These are phyloP conservation scores for Thyatira batis DNA, from an alignment of 2,888 invertebrate genomes.

Conservation along the genomic window DNA sequence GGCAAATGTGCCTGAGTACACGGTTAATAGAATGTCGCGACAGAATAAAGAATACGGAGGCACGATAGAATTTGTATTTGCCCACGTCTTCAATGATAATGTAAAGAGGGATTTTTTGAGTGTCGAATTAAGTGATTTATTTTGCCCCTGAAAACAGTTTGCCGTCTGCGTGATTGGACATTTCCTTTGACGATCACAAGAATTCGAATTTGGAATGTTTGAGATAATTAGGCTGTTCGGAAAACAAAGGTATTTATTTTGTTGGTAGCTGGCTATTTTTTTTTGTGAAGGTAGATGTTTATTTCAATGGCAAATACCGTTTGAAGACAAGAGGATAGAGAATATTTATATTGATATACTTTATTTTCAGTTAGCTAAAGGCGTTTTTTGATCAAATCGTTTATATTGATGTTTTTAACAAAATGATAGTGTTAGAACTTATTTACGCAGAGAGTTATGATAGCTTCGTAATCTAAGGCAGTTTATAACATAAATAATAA, in stretches of 20 bases:
- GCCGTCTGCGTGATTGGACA: neutral
- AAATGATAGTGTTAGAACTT: too few relatives aligned
- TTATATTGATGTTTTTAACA: too few relatives aligned
- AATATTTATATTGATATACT: too few relatives aligned
- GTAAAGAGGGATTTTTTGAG: constrained; percentile 31
- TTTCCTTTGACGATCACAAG: neutral
- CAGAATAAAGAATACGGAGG: constrained; percentile 21
- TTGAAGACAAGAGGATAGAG: too few relatives aligned
- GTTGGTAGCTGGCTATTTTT: too few relatives aligned
- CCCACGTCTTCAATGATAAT: constrained; percentile 36
- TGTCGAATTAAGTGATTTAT: constrained; percentile 46
- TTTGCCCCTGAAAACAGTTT: constrained; percentile 19
- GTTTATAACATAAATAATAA: too few relatives aligned
- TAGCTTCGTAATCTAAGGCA: too few relatives aligned
- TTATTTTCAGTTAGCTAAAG: too few relatives aligned
- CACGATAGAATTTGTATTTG: constrained; percentile 49
- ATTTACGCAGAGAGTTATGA: too few relatives aligned
- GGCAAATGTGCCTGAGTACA: constrained; percentile 58
- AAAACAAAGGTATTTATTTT: neutral
- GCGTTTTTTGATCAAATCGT: too few relatives aligned
- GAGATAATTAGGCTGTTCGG: constrained; percentile 7
- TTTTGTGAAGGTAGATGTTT: too few relatives aligned
- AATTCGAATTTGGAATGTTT: neutral
- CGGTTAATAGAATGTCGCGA: constrained; percentile 54
- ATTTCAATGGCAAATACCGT: too few relatives aligned